These are phyloP conservation scores for Acleris sparsana DNA, from an alignment of 2,888 invertebrate species.

Conservation along the genomic window DNA sequence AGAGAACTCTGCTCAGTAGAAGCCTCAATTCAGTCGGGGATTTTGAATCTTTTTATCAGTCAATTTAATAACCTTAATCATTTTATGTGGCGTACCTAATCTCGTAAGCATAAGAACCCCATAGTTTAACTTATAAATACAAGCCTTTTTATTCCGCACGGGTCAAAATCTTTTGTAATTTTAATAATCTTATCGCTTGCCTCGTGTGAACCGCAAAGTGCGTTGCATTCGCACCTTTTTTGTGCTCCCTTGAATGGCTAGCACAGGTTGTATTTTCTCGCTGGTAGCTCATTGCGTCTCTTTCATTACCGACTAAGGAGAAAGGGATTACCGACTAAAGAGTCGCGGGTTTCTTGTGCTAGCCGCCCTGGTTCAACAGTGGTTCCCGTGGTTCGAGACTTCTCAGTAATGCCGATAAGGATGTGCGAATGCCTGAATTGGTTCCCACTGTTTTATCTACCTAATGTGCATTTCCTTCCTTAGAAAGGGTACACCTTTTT, in stretches of 20 bases:
- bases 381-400: constrained; percentile 54
- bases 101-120: too few relatives aligned
- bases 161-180: constrained; percentile 17
- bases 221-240: constrained; percentile 63
- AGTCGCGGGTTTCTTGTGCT: too few relatives aligned
- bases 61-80: too few relatives aligned
- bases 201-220: constrained; percentile 50
- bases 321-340: too few relatives aligned
- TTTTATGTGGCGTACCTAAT: too few relatives aligned
- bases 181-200: constrained; percentile 44
- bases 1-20: too few relatives aligned
- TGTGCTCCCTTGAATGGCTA: constrained; percentile 33
- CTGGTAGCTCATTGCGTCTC: constrained; percentile 9
- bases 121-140: neutral
- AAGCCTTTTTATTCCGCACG: neutral
- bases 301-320: too few relatives aligned
- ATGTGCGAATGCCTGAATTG: constrained; percentile 55
- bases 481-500: constrained; percentile 13
- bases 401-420: constrained; percentile 66
- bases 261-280: constrained; percentile 39
- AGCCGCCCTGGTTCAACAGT: too few relatives aligned
- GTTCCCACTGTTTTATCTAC: constrained; percentile 43
- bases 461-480: constrained; percentile 14
- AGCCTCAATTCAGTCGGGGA: too few relatives aligned
- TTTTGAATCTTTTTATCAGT: too few relatives aligned